These are phyloP conservation scores for Scomber colias DNA, from an alignment of 2,113 vertebrate species.

Conservation along the genomic window DNA sequence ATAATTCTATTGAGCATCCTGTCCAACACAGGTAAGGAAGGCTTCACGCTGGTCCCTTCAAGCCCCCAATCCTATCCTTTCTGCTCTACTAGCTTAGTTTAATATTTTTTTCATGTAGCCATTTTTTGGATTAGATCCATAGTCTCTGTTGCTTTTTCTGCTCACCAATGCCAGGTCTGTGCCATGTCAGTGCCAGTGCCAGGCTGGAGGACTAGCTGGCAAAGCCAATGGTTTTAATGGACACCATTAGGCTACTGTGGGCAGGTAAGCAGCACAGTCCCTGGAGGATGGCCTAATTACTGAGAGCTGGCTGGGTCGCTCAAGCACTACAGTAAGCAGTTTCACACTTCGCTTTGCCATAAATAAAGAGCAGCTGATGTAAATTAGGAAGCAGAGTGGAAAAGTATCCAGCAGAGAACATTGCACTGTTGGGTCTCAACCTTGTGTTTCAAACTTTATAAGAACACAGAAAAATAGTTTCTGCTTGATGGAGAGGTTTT, in stretches of 20 bases:
- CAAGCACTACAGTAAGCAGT: slow-evolving; percentile 8
- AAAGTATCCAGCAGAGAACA: slow-evolving; percentile 6
- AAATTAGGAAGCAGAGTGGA: slow-evolving; percentile 20
- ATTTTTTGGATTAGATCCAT: slow-evolving; percentile 46
- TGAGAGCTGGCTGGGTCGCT: slow-evolving; percentile 30
- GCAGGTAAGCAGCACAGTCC: slow-evolving; percentile 54
- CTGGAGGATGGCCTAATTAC: slow-evolving; percentile 51
- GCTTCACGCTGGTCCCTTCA: slow-evolving; percentile 44
- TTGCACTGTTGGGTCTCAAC: not conserved
- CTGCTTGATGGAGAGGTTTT: not conserved
- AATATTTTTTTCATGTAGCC: slow-evolving; percentile 45
- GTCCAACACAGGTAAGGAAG: slow-evolving; percentile 25
- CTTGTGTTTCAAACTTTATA: not conserved
- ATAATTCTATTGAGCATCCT: slow-evolving; percentile 43
- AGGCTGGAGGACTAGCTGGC: slow-evolving; percentile 52
- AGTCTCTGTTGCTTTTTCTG: slow-evolving; percentile 26
- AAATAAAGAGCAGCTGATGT: slow-evolving; percentile 48
- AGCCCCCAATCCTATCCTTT: slow-evolving; percentile 22
- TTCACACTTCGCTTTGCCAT: slow-evolving; percentile 46
- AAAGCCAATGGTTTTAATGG: slow-evolving; percentile 64
- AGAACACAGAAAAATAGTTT: not conserved
- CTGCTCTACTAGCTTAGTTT: slow-evolving; percentile 25
- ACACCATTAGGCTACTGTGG: slow-evolving; percentile 58
- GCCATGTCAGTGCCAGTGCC: slow-evolving; percentile 38
- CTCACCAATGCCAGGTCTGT: slow-evolving; percentile 25